phyloP scores from a whole-genome alignment of 2,113 vertebrate species.

The Bolborhynchus lineola region DNA sequence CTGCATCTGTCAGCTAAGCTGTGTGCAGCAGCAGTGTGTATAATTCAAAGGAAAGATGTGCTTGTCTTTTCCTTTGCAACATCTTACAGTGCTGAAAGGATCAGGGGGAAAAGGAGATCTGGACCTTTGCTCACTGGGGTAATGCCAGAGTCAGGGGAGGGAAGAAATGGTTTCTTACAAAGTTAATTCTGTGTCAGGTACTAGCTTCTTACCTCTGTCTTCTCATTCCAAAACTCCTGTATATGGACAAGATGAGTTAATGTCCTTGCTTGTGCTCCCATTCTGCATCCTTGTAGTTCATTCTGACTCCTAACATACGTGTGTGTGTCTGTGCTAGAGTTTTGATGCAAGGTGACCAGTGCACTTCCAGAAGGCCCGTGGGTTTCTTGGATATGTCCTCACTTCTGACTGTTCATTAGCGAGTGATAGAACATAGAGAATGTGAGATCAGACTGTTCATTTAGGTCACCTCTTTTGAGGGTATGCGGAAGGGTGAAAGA shows the following conservation, averaged over 20 bases:
- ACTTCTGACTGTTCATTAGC: not conserved
- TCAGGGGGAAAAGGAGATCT: not conserved
- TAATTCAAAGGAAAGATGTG: not conserved
- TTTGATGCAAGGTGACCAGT: not conserved
- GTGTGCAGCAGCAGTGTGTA: not conserved
- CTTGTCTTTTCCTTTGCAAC: not conserved
- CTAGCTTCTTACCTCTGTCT: not conserved
- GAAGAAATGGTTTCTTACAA: not conserved
- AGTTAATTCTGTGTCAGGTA: not conserved
- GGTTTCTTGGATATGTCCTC: not conserved
- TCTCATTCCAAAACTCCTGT: not conserved
- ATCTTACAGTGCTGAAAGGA: not conserved
- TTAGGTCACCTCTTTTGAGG: not conserved
- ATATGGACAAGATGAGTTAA: not conserved
- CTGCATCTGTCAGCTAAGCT: not conserved
- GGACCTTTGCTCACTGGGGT: not conserved
- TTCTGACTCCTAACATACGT: rapidly evolving
- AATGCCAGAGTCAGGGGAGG: not conserved
- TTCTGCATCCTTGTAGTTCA: not conserved
- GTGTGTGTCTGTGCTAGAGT: not conserved
- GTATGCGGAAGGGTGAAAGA: not conserved
- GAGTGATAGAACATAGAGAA: not conserved
- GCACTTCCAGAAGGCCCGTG: rapidly evolving
- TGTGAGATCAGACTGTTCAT: not conserved
- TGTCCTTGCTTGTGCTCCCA: not conserved